phyloP scores from a whole-genome alignment of 2,888 invertebrate genomes.

The Volucella zonaria region DNA sequence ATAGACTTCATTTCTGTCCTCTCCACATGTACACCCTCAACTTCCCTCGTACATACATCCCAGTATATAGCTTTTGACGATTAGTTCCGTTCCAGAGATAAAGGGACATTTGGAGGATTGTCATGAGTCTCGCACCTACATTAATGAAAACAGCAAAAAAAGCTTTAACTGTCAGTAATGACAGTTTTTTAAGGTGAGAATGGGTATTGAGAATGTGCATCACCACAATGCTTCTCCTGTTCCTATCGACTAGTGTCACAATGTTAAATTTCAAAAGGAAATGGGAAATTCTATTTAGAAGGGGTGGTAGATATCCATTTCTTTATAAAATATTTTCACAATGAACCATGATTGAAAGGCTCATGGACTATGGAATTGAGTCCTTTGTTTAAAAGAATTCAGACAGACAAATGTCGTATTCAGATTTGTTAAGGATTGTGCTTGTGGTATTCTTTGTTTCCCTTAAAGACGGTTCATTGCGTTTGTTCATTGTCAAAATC shows the following conservation, averaged over 20 bases:
- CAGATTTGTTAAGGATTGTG: constrained; percentile 12
- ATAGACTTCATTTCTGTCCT: constrained; percentile 1
- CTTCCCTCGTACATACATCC: not conserved
- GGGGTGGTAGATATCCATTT: constrained; percentile 3
- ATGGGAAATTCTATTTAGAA: not conserved
- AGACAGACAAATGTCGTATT: constrained; percentile 2
- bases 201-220: not conserved
- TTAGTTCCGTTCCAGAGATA: constrained; percentile 32
- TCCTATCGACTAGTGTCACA: constrained; percentile 16
- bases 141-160: not conserved
- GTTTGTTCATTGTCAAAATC: not conserved
- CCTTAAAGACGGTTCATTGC: not conserved
- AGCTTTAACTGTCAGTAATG: not conserved
- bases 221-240: not conserved
- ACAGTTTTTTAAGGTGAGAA: not conserved
- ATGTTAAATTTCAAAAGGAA: not conserved
- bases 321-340: constrained; percentile 5
- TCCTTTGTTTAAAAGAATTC: constrained; percentile 35
- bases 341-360: not conserved
- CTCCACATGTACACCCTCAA: not conserved
- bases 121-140: not conserved
- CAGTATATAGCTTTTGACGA: constrained; percentile 1
- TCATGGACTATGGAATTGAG: constrained; percentile 1
- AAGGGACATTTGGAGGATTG: constrained; percentile 1
- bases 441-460: constrained; percentile 9